Evolutionary conservation across 2,113 vertebrate species (phyloP).

Genomic region (Tachuris rubrigastra): DNA sequence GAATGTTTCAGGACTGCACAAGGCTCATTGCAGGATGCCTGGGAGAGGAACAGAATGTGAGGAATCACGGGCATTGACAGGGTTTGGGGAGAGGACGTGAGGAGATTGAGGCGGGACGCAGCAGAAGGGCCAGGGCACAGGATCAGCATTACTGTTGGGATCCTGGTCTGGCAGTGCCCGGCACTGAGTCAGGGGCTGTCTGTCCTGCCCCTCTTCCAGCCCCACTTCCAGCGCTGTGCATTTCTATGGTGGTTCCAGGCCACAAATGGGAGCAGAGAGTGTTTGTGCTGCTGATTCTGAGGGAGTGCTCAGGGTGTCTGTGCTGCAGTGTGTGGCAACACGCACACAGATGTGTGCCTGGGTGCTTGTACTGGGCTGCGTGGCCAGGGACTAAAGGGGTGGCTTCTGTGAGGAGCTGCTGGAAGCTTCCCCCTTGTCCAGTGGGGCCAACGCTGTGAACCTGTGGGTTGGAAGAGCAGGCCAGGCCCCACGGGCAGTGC

Average conservation of each 20-base stretch:
- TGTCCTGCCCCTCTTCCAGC: neutral
- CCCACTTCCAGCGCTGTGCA: neutral
- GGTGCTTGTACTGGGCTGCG: neutral
- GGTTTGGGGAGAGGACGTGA: neutral
- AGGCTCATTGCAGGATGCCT: neutral
- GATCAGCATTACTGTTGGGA: neutral
- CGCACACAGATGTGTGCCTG: neutral
- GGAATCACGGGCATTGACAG: rapidly evolving
- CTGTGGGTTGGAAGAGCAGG: neutral
- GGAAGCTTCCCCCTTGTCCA: neutral
- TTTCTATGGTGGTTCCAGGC: too few relatives aligned
- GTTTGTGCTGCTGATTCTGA: neutral
- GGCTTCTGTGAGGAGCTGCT: neutral
- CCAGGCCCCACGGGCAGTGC: too few relatives aligned
- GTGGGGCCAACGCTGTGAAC: neutral
- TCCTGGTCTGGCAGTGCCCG: neutral
- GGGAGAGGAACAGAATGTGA: neutral
- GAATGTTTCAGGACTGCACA: neutral
- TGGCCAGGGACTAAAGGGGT: too few relatives aligned
- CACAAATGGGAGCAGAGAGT: neutral
- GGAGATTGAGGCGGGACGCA: neutral
- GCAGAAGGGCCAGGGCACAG: neutral
- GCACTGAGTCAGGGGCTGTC: neutral
- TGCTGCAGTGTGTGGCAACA: neutral
- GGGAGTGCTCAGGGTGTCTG: neutral